A percentile compares a stretch with the other conserved stretches of the same genome.
Conservation (phyloP, 2,888 invertebrate genomes). For the Alcis repandata region DNA sequence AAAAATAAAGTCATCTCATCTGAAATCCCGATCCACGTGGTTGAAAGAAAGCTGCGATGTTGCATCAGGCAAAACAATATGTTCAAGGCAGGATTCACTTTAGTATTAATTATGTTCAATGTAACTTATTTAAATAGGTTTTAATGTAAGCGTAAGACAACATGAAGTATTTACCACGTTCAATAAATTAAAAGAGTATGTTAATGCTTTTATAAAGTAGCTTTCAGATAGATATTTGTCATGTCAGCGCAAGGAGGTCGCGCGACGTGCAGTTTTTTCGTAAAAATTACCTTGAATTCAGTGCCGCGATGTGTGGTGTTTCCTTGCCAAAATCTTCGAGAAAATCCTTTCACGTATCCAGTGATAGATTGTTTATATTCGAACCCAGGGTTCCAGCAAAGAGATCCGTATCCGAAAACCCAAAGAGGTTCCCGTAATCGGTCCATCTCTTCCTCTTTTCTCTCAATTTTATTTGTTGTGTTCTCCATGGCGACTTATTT, state of each 20-base stretch:
- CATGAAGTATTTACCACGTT: too few relatives aligned
- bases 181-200: not conserved
- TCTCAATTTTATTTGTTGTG: slow-evolving; percentile 25
- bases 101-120: not conserved
- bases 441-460: slow-evolving; percentile 22
- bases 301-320: slow-evolving; percentile 94
- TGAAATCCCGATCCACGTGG: not conserved
- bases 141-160: too few relatives aligned
- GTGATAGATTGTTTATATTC: slow-evolving; percentile 92
- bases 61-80: slow-evolving; percentile 45
- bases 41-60: slow-evolving; percentile 34
- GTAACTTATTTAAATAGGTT: not conserved
- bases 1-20: not conserved
- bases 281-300: slow-evolving; percentile 87
- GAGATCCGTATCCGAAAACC: slow-evolving; percentile 98
- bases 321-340: slow-evolving; percentile 97
- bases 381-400: slow-evolving; percentile 98
- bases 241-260: slow-evolving; percentile 2
- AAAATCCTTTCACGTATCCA: slow-evolving; percentile 94
- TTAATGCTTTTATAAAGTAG: not conserved
- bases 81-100: slow-evolving; percentile 24
- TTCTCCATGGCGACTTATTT: slow-evolving; percentile 37
- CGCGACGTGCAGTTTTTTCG: not conserved
- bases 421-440: slow-evolving; percentile 88
- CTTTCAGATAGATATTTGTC: not conserved